Evolutionary conservation across 2,888 invertebrate genomes (phyloP).

Genomic region (Lymantria dispar): DNA sequence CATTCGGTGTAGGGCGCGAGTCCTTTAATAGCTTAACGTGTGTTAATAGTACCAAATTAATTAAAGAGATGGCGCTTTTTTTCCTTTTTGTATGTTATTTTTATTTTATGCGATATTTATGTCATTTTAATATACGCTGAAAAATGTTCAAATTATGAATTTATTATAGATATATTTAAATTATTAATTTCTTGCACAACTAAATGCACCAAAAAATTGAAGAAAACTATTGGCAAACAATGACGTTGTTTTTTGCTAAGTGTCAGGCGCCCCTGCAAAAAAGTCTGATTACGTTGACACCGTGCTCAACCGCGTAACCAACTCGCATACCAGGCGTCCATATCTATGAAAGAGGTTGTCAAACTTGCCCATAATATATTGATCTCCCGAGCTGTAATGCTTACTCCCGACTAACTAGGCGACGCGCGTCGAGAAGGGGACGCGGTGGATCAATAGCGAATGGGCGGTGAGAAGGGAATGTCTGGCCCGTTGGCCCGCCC

Average conservation of each 20-base stretch:
- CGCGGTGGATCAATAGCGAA: conserved; percentile 64
- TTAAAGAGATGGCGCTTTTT: conserved; percentile 32
- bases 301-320: conserved; percentile 37
- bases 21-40: conserved; percentile 35
- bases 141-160: too few species aligned
- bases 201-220: conserved; percentile 5
- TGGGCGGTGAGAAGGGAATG: conserved; percentile 73
- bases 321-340: conserved; percentile 65
- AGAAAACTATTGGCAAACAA: conserved; percentile 14
- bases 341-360: conserved; percentile 47
- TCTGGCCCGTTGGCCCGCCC: conserved; percentile 73
- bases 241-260: conserved; percentile 15
- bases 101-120: too few species aligned
- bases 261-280: conserved; percentile 14
- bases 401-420: conserved; percentile 43
- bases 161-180: too few species aligned
- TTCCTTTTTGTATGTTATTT: not conserved
- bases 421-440: conserved; percentile 43
- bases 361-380: conserved; percentile 45
- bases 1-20: conserved; percentile 29
- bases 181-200: too few species aligned
- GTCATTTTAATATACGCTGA: too few species aligned
- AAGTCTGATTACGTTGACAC: conserved; percentile 31
- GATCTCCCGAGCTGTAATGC: conserved; percentile 46
- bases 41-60: conserved; percentile 6